A percentile compares a stretch with the other conserved stretches of the same genome.
phyloP scores from a whole-genome alignment of 2,113 vertebrate species.

The Cisticola juncidis region DNA sequence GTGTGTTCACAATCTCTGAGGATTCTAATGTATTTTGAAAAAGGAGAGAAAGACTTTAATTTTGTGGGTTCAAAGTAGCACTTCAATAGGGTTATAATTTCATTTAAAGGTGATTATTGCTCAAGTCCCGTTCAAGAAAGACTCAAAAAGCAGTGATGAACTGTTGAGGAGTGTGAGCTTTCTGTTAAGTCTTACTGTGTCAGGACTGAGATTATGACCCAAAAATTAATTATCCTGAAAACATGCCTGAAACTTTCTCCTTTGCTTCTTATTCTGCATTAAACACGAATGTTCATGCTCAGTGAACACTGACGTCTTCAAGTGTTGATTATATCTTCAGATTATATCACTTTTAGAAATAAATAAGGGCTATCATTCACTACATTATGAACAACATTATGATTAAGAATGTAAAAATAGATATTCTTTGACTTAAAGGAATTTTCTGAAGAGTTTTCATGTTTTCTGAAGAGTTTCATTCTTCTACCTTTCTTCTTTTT shows the following conservation, averaged over 20 bases:
- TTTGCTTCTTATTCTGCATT: not conserved
- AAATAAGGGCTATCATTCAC: not conserved
- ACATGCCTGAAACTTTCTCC: not conserved
- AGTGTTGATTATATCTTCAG: rapidly evolving
- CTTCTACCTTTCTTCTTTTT: not conserved
- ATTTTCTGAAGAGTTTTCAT: not conserved
- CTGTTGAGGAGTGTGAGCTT: not conserved
- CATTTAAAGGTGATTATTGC: not conserved
- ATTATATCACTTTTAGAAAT: not conserved
- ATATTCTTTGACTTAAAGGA: not conserved
- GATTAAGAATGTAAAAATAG: not conserved
- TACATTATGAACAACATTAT: not conserved
- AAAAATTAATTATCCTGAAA: not conserved
- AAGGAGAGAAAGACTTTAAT: not conserved
- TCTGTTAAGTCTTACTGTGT: not conserved
- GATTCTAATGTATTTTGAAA: not conserved
- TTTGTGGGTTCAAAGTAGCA: not conserved
- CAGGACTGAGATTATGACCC: not conserved
- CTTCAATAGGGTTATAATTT: not conserved
- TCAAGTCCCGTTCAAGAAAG: not conserved
- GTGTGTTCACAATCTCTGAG: not conserved
- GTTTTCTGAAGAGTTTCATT: not conserved
- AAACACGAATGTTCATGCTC: not conserved
- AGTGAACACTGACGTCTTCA: not conserved
- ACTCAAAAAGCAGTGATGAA: not conserved